A percentile compares a stretch with the other conserved stretches of the same genome.
phyloP scores from a whole-genome alignment of 64 coral and sea anemone species.

The Montipora efflorescens region DNA sequence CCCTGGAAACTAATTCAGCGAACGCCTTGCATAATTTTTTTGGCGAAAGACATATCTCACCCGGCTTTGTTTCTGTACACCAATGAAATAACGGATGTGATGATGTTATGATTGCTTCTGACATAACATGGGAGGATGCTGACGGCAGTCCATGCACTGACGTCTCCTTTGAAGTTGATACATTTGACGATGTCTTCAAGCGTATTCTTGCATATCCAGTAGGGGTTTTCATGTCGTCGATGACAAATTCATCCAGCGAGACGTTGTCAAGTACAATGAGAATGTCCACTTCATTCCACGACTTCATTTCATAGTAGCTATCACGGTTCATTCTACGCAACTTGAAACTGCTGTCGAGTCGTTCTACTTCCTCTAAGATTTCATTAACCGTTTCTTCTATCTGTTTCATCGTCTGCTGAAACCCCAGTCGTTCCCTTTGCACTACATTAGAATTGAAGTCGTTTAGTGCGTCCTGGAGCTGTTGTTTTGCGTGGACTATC shows the following conservation, averaged over 20 bases:
- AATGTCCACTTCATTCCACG: constrained; percentile 81
- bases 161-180: not conserved
- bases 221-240: constrained; percentile 74
- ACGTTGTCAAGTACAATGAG: constrained; percentile 72
- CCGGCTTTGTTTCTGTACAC: constrained; percentile 27
- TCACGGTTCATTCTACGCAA: constrained; percentile 67
- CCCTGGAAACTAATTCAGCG: constrained; percentile 38
- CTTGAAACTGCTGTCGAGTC: constrained; percentile 35
- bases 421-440: constrained; percentile 26
- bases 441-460: constrained; percentile 35
- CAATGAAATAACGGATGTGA: not conserved
- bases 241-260: constrained; percentile 24
- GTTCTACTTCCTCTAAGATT: constrained; percentile 59
- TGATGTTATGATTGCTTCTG: not conserved
- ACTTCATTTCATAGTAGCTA: constrained; percentile 75
- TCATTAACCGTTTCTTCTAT: constrained; percentile 81
- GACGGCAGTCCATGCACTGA: not conserved
- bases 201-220: constrained; percentile 71
- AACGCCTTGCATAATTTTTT: constrained; percentile 62
- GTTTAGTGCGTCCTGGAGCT: constrained; percentile 11
- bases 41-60: constrained; percentile 40
- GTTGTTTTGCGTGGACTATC: not conserved
- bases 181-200: not conserved
- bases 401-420: constrained; percentile 80
- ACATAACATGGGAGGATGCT: not conserved